Evolutionary conservation across 2,888 invertebrate genomes (phyloP), one percentile per base, ranked within the genome.

Genomic region (Tipula helvola): DNA sequence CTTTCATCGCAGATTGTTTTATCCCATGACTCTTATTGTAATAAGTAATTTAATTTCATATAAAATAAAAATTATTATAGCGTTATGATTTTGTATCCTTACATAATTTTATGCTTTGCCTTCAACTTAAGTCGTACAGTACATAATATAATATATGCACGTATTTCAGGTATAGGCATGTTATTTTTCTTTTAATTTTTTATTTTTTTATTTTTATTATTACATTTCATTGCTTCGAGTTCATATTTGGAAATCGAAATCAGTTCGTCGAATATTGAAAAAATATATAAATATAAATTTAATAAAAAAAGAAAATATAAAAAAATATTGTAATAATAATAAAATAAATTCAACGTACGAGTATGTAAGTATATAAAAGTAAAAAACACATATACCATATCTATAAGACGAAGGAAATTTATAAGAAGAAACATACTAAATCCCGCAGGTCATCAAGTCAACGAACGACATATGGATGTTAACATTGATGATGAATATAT

Each of bases 401-500:
- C 10, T 28, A 18, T 52, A 52, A n/a, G n/a, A 52, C 71, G 71
- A 71, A 71, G 71, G 28, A 84, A 39, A n/a, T 39, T 28, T 71
- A 28, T 52, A 71, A 71, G 71, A 84, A 84, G 84, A n/a, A 84
- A 84, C 39, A 84, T n/a, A 84, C 41, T 41, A 84, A 84, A 39
- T 84, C 84, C 84, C 41, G 84, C 84, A 84, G 84, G 84, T 84
- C 84, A 84, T 84, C 84, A 84, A 84, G 84, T 84, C 84, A 84
- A 84, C 84, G 41, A 84, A 84, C 84, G 84, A 84, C 84, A 84
- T 84, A 84, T 84, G 84, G 84, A 84, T 84, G 84, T 36, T 84
- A 84, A 84, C 84, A 39, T 84, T 84, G 41, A 39, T 84, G 84
- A 84, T 84, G 84, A 84, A 84, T 84, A 84, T 84, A 41, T n/a